A percentile compares a stretch with the other conserved stretches of the same genome.
phyloP scores from a whole-genome alignment of 1,140 invertebrate genomes.

The Nasonia giraulti region DNA sequence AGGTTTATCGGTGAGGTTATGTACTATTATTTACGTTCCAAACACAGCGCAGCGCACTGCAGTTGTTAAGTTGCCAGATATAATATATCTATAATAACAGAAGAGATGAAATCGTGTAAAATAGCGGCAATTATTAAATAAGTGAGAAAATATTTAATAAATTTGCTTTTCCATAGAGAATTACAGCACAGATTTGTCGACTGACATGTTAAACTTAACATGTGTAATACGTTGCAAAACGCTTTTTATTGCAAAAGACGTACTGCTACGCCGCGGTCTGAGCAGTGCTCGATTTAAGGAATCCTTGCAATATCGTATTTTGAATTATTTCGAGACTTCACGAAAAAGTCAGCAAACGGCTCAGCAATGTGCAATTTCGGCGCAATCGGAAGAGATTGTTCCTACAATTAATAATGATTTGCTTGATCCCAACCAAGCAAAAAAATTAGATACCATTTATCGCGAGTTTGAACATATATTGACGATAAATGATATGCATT shows the following conservation, averaged over 20 bases:
- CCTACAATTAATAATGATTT: neutral
- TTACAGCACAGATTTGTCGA: too few relatives aligned
- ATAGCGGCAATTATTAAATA: too few relatives aligned
- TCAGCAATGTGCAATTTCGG: slow-evolving; percentile 13
- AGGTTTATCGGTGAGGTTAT: too few relatives aligned
- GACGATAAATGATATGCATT: neutral
- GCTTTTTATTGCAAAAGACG: neutral
- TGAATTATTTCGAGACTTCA: slow-evolving; percentile 39
- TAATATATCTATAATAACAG: too few relatives aligned
- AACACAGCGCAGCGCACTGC: too few relatives aligned
- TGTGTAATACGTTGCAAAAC: neutral
- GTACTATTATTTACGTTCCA: too few relatives aligned
- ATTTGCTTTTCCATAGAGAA: too few relatives aligned
- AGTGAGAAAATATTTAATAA: too few relatives aligned
- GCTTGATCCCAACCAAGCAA: neutral
- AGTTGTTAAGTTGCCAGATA: too few relatives aligned
- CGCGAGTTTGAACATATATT: neutral
- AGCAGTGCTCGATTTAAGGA: slow-evolving; percentile 1
- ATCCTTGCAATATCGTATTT: slow-evolving; percentile 38
- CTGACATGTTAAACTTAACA: neutral
- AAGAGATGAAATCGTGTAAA: too few relatives aligned
- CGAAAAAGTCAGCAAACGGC: neutral
- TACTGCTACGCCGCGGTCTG: neutral
- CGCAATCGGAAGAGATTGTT: neutral
- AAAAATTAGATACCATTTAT: slow-evolving; percentile 10